Conservation (phyloP, 2,888 invertebrate genomes). For the Euphydryas editha region DNA sequence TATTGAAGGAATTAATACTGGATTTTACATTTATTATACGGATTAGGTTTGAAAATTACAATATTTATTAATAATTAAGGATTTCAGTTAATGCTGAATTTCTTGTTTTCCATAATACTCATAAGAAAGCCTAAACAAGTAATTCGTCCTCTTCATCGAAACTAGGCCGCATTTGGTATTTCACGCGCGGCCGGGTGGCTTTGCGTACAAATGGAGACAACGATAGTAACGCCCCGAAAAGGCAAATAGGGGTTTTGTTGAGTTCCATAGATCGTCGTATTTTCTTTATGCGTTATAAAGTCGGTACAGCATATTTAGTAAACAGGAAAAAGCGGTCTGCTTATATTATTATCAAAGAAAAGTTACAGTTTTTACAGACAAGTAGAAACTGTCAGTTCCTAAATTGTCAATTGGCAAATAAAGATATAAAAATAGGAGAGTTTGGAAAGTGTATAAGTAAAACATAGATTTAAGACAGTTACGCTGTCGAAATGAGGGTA, state of each 20-base stretch:
- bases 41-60: neutral
- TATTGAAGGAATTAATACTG: neutral
- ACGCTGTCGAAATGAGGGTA: constrained; percentile 51
- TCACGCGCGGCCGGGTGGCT: constrained; percentile 77
- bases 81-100: constrained; percentile 73
- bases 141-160: constrained; percentile 74
- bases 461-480: constrained; percentile 56
- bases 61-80: constrained; percentile 36
- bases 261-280: constrained; percentile 74
- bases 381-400: neutral
- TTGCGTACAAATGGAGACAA: constrained; percentile 76
- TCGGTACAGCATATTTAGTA: constrained; percentile 64
- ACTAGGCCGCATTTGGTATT: constrained; percentile 82
- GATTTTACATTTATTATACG: neutral
- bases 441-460: constrained; percentile 49
- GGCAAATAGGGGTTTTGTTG: constrained; percentile 77
- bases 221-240: constrained; percentile 78
- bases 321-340: constrained; percentile 61
- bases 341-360: constrained; percentile 60
- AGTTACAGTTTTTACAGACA: neutral
- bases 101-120: constrained; percentile 65
- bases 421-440: neutral
- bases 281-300: constrained; percentile 76
- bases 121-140: constrained; percentile 77
- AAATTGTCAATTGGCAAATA: neutral